Percentiles rank a stretch among this genome's conserved stretches.
phyloP scores from a whole-genome alignment of 2,113 vertebrate genomes.

The Poeciliopsis occidentalis region DNA sequence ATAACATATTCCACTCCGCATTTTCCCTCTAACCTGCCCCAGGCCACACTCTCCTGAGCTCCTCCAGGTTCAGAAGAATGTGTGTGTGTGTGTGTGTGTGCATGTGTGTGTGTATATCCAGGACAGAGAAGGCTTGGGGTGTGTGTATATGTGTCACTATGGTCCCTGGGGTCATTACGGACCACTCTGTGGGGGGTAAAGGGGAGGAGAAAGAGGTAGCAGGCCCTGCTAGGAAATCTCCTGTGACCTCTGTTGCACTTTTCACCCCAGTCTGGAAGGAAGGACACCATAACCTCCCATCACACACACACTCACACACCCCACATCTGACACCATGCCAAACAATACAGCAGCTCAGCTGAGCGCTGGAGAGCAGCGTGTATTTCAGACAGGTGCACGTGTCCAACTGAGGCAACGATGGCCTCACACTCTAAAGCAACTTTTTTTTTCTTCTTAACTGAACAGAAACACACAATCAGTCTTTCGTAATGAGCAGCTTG shows the following conservation, averaged over 20 bases:
- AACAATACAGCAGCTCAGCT: constrained; percentile 8
- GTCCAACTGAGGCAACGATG: constrained; percentile 30
- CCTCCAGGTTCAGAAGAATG: constrained; percentile 63
- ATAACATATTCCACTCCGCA: constrained; percentile 71
- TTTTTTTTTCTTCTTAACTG: constrained; percentile 15
- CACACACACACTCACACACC: background rate
- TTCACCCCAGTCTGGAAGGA: constrained; percentile 58
- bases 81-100: constrained; percentile 30
- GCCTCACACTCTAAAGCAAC: background rate
- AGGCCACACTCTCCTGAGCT: constrained; percentile 64
- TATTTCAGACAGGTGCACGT: constrained; percentile 6
- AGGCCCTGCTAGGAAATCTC: constrained; percentile 44
- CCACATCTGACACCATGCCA: constrained; percentile 16
- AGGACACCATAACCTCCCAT: constrained; percentile 15
- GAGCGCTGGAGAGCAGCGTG: constrained; percentile 1
- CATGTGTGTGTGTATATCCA: constrained; percentile 33
- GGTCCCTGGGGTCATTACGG: constrained; percentile 68
- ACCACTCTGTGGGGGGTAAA: constrained; percentile 23
- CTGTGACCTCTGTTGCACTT: constrained; percentile 72
- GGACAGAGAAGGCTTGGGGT: constrained; percentile 16
- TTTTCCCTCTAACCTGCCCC: constrained; percentile 67
- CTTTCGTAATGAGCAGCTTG: constrained; percentile 61
- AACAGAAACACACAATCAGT: constrained; percentile 1
- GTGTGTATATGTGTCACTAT: constrained; percentile 42
- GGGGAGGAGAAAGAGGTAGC: constrained; percentile 14